phyloP scores from a whole-genome alignment of 1,140 invertebrate species.

The Cecropterus lyciades region DNA sequence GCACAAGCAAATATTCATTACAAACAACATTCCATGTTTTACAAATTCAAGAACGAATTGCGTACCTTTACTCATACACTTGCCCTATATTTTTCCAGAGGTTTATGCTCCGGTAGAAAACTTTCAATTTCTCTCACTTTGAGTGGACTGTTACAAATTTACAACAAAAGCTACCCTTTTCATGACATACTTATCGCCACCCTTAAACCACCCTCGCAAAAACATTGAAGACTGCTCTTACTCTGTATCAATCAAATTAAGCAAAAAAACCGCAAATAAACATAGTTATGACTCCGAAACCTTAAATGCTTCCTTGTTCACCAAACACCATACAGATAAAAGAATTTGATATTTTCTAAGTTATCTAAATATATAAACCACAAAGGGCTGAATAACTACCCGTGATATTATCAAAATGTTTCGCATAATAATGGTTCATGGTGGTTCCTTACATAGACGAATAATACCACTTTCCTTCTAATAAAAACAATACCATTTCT shows the following conservation, averaged over 20 bases:
- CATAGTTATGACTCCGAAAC: too few species aligned
- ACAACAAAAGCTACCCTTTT: slow-evolving; percentile 26
- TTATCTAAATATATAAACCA: too few species aligned
- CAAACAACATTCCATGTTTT: neutral
- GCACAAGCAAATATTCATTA: too few species aligned
- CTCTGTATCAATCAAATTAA: slow-evolving; percentile 20
- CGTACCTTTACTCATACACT: slow-evolving; percentile 19
- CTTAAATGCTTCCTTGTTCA: too few species aligned
- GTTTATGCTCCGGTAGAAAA: slow-evolving; percentile 21
- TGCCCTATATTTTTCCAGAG: slow-evolving; percentile 19
- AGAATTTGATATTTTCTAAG: too few species aligned
- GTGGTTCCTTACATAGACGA: too few species aligned
- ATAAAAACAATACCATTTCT: too few species aligned
- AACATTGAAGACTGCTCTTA: slow-evolving; percentile 13
- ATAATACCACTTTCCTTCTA: too few species aligned
- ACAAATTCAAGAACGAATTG: slow-evolving; percentile 17
- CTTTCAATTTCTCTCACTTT: slow-evolving; percentile 21
- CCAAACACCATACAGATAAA: too few species aligned
- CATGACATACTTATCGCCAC: slow-evolving; percentile 10
- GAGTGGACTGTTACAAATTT: slow-evolving; percentile 28
- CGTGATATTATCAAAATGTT: too few species aligned
- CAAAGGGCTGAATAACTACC: too few species aligned
- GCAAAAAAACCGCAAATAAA: slow-evolving; percentile 9
- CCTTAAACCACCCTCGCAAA: slow-evolving; percentile 8
- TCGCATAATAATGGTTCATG: too few species aligned